Percentiles rank a stretch among this genome's conserved stretches.
Conservation (phyloP, 2,797 vertebrate genomes). For the Pipistrellus kuhlii region DNA sequence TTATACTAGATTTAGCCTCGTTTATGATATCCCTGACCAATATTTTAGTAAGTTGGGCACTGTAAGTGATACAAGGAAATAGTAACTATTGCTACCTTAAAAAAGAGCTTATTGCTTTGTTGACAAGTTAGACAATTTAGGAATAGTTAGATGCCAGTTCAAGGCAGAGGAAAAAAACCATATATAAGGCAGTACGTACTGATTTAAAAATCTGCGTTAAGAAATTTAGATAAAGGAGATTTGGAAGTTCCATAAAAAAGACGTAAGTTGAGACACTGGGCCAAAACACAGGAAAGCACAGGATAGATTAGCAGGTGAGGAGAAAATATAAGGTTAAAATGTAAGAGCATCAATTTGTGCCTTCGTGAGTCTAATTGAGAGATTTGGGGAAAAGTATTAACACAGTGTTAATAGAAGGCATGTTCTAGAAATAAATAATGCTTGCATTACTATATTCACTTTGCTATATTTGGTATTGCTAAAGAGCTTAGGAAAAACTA, state of each 20-base stretch:
- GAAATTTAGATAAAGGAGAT: conserved; percentile 45
- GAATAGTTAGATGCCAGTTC: conserved; percentile 43
- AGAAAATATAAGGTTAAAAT: conserved; percentile 50
- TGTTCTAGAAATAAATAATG: conserved; percentile 32
- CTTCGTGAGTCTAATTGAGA: conserved; percentile 42
- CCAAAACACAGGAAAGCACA: conserved; percentile 3
- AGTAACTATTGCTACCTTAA: neutral
- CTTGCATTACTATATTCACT: neutral
- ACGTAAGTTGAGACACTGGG: neutral
- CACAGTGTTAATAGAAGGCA: neutral
- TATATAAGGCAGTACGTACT: neutral
- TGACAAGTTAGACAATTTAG: neutral
- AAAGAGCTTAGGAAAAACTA: neutral
- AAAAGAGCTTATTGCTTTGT: neutral
- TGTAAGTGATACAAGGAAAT: conserved; percentile 44
- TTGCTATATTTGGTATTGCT: conserved; percentile 43
- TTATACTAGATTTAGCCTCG: conserved; percentile 17
- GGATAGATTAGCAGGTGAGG: neutral
- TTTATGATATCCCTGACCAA: conserved; percentile 36
- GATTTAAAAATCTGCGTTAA: conserved; percentile 34
- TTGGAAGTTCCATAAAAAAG: conserved; percentile 5
- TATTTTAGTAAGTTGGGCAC: conserved; percentile 35
- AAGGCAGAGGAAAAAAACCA: neutral
- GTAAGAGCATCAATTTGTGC: conserved; percentile 4
- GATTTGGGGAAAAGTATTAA: conserved; percentile 28